A percentile compares a stretch with the other conserved stretches of the same genome.
Evolutionary conservation across 2,113 vertebrate genomes (phyloP).

Genomic region (Mola mola): DNA sequence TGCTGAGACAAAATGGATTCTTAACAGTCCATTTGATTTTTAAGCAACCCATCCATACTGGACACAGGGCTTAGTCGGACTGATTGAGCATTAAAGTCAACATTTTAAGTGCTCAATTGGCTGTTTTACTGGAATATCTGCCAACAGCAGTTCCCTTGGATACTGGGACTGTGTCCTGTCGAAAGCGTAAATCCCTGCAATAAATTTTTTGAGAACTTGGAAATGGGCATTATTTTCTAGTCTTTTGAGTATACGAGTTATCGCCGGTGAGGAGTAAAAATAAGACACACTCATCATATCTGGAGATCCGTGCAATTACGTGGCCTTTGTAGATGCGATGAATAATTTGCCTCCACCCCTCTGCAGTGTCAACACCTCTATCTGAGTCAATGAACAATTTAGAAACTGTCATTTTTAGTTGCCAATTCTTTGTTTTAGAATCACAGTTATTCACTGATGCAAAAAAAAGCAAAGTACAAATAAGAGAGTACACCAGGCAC

Average conservation of each 20-base stretch:
- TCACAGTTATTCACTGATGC: slow-evolving; percentile 38
- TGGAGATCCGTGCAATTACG: background rate
- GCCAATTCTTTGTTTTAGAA: slow-evolving; percentile 26
- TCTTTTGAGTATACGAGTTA: too few relatives aligned
- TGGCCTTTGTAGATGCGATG: background rate
- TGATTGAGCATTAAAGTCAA: slow-evolving; percentile 54
- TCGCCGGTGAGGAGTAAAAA: too few relatives aligned
- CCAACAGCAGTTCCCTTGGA: slow-evolving; percentile 25
- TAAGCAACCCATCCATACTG: slow-evolving; percentile 28
- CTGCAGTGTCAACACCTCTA: slow-evolving; percentile 7
- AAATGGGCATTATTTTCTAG: too few relatives aligned
- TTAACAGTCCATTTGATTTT: slow-evolving; percentile 55
- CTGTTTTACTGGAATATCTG: slow-evolving; percentile 15
- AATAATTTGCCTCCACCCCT: slow-evolving; percentile 9
- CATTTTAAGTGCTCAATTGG: slow-evolving; percentile 59
- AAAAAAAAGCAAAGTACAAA: slow-evolving; percentile 16
- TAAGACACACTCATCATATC: background rate
- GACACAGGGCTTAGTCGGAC: slow-evolving; percentile 47
- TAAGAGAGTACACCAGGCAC: background rate
- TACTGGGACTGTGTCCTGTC: slow-evolving; percentile 1
- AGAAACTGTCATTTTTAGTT: slow-evolving; percentile 4
- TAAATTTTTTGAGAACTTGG: slow-evolving; percentile 18
- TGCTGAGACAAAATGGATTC: slow-evolving; percentile 62
- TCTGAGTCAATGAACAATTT: slow-evolving; percentile 3
- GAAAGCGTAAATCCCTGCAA: slow-evolving; percentile 7